These are phyloP conservation scores for Pelobates fuscus DNA, from an alignment of 2,113 vertebrate genomes.

Conservation along the genomic window DNA sequence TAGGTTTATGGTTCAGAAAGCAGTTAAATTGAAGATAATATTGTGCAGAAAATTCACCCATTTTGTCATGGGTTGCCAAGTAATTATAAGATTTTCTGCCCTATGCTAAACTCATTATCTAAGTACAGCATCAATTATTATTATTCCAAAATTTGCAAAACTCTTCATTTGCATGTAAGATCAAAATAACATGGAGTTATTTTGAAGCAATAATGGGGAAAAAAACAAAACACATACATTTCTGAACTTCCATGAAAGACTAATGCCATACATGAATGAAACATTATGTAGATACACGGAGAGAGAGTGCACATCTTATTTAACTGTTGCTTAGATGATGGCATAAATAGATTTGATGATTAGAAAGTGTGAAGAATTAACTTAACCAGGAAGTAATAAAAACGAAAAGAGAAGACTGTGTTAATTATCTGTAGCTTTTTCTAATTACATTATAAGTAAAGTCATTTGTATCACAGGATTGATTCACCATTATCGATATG, in stretches of 20 bases:
- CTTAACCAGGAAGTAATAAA: too few species aligned
- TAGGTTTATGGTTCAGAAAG: conserved; percentile 44
- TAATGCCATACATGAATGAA: too few species aligned
- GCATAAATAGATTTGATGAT: too few species aligned
- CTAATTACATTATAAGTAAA: too few species aligned
- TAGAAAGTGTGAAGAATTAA: too few species aligned
- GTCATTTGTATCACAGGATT: too few species aligned
- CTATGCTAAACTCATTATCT: conserved; percentile 36
- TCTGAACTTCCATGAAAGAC: too few species aligned
- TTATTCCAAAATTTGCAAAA: conserved; percentile 38
- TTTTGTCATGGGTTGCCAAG: conserved; percentile 35
- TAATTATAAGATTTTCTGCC: conserved; percentile 38
- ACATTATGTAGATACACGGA: too few species aligned
- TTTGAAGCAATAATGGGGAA: neutral
- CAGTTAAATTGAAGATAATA: conserved; percentile 45
- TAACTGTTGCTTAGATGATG: too few species aligned
- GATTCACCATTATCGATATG: too few species aligned
- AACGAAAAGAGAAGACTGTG: neutral
- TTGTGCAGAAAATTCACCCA: conserved; percentile 37
- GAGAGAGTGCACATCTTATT: too few species aligned
- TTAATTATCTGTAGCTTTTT: neutral
- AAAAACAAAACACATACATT: too few species aligned
- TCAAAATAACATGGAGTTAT: neutral
- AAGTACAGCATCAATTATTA: conserved; percentile 28
- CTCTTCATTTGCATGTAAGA: conserved; percentile 20